These are phyloP conservation scores for Eupithecia exiguata DNA, from an alignment of 2,888 invertebrate genomes.

Conservation along the genomic window DNA sequence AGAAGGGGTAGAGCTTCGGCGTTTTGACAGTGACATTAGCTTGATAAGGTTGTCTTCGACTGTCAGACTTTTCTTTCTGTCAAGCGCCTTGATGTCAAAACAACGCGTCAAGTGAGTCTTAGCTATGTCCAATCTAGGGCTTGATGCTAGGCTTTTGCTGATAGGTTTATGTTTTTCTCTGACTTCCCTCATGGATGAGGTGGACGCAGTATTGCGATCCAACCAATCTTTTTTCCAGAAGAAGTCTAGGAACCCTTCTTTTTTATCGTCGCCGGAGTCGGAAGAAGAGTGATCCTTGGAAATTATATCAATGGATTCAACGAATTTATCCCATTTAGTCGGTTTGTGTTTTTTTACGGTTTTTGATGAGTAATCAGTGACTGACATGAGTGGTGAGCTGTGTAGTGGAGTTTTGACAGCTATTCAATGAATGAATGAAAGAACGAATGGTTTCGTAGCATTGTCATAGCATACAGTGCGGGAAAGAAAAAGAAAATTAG, in stretches of 20 bases:
- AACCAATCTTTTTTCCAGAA: constrained; percentile 56
- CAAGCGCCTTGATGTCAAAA: constrained; percentile 60
- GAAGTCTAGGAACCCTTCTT: constrained; percentile 59
- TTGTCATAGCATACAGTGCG: constrained; percentile 34
- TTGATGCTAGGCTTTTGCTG: constrained; percentile 65
- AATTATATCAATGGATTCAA: constrained; percentile 63
- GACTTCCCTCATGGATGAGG: constrained; percentile 52
- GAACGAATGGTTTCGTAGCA: not conserved
- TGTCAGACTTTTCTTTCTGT: constrained; percentile 47
- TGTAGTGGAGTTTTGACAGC: constrained; percentile 38
- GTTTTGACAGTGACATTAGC: constrained; percentile 61
- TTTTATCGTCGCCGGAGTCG: constrained; percentile 51
- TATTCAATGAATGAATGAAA: not conserved
- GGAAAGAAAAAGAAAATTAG: constrained; percentile 23
- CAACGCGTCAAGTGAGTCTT: constrained; percentile 61
- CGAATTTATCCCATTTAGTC: constrained; percentile 65
- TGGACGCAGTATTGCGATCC: constrained; percentile 32
- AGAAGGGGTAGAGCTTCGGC: constrained; percentile 69
- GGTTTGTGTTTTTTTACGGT: constrained; percentile 44
- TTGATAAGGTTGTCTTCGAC: constrained; percentile 65
- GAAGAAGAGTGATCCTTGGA: constrained; percentile 56
- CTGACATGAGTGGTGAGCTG: constrained; percentile 60
- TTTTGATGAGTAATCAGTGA: constrained; percentile 64
- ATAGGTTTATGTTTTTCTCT: constrained; percentile 35
- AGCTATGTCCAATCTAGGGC: constrained; percentile 57